Base-by-base conservation (phyloP, 2,797 vertebrate genomes). In the Acanthiza pusilla region DNA sequence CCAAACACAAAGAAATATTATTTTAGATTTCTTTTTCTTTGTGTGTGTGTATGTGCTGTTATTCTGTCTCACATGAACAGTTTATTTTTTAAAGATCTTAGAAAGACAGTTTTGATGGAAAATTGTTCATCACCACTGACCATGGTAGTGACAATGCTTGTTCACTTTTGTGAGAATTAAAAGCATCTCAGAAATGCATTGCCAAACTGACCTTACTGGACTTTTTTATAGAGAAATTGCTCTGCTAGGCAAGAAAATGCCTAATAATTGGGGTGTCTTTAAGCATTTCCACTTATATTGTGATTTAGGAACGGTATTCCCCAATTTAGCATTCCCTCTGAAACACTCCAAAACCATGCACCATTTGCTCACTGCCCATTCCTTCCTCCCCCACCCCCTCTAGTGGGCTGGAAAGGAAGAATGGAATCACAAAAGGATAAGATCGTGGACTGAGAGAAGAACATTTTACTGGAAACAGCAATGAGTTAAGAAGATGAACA, bases 301-400 rank as follows among this genome's bases (percentile, higher is more conserved):
- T 7, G 8, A 29, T 54, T 74, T 61, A 67, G 21, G 54, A 74
- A 61, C 30, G 12, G 9, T 16, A 40, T 27, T 61, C 47, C 34
- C 12, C 48, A 54, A 0, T 54, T 22, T 19, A 61, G 3, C 22
- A 30, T 30, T 61, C 13, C 3, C 18, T 42, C 21, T 47, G 48
- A 74, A 53, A 34, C 10, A 18, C 6, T 60, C 4, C 23, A 74
- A 74, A 67, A 67, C 14, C 25, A 17, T 18, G 34, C 25, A 40
- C 12, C 16, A 51, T 51, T 58, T 74, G 1, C n/a, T 88, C 11
- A 15, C 34, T 22, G 6, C 11, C 14, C 1, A 0, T 21, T 60
- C 5, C 21, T 6, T 6, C 7, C 10, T 20, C 16, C 16, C 2
- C 13, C 5, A 34, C 9, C 10, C 26, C 14, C 32, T 8, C 11